Evolutionary conservation across 2,888 invertebrate genomes (phyloP), one percentile per base, ranked within the genome.

Genomic region (Temnothorax rugatulus): DNA sequence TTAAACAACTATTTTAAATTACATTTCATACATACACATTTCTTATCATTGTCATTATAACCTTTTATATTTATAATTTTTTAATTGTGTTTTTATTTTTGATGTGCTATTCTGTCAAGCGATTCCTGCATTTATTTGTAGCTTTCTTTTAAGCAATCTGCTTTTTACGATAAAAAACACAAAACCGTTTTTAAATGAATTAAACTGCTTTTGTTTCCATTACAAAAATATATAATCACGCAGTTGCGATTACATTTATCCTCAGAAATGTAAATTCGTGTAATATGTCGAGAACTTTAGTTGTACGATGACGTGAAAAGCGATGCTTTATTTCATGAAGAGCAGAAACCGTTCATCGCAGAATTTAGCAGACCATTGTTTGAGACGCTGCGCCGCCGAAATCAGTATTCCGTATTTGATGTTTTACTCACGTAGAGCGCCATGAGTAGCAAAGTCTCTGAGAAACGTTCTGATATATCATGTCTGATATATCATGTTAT

Each of bases 391-490:
- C 38, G 44, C 15, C 41, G 3, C 29, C n/a, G 13, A 59, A 74
- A 74, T 74, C 44, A 41, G 18, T n/a, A 44, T 74, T 74, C 29
- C 15, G 5, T n/a, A 41, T 59, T 74, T 59, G 59, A 41, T 74
- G 15, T 41, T 59, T 74, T 29, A 74, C 44, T 59, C 44, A 44
- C 29, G 0, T 25, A 4, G 7, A 13, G 13, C 18, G 4, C 38
- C 15, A 44, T 59, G 59, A 59, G 11, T 73, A 73, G 18, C 18
- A 25, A 57, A 59, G 7, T 11, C 15, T 15, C 13, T 1, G n/a
- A 29, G 29, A 50, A n/a, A 29, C 29, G 29, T 29, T 29, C 18
- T 8, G 18, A 41, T 41, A 44, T 29, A 25, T 73, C 57, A 44
- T 41, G 25, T 74, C 18, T 8, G 13, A 41, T 41, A 59, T 29